These are phyloP conservation scores for Phrixothrix hirtus DNA, from an alignment of 2,888 invertebrate genomes.

Conservation along the genomic window DNA sequence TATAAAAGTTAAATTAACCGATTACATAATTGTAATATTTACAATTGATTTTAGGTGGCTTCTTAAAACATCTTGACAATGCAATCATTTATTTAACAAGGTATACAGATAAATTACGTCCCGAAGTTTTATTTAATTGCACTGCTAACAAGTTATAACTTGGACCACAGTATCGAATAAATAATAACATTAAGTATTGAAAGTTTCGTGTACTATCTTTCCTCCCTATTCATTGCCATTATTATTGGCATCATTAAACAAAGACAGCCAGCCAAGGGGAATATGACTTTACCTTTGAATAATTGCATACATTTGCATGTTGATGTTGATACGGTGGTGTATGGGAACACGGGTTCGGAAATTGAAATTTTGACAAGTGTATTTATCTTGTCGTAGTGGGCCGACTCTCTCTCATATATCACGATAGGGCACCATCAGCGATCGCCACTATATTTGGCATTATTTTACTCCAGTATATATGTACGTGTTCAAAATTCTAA, in stretches of 20 bases:
- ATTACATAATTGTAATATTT: no score
- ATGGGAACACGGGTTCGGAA: slow-evolving; percentile 50
- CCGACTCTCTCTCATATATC: slow-evolving; percentile 46
- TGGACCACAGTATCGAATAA: slow-evolving; percentile 7
- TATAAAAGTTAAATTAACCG: no score
- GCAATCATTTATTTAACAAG: no score
- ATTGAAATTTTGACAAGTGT: slow-evolving; percentile 56
- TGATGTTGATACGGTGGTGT: slow-evolving; percentile 43
- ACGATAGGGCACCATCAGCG: slow-evolving; percentile 37
- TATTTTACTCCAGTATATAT: slow-evolving; percentile 7
- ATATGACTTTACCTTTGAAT: slow-evolving; percentile 33
- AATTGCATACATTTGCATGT: slow-evolving; percentile 48
- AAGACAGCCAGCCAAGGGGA: slow-evolving; percentile 19
- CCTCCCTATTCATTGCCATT: slow-evolving; percentile 16
- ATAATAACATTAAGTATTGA: slow-evolving; percentile 6
- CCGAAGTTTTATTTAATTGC: no score
- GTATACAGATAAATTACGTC: no score
- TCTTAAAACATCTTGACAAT: no score
- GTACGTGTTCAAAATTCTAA: slow-evolving; percentile 5
- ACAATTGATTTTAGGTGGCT: no score
- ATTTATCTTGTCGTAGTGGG: slow-evolving; percentile 52
- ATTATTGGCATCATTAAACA: slow-evolving; percentile 11
- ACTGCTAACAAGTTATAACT: slow-evolving; percentile 11
- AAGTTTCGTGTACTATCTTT: not conserved
- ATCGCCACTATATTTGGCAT: slow-evolving; percentile 28